Evolutionary conservation across 2,888 invertebrate genomes (phyloP), one percentile per base, ranked within the genome.

Genomic region (Rhogogaster chlorosoma): DNA sequence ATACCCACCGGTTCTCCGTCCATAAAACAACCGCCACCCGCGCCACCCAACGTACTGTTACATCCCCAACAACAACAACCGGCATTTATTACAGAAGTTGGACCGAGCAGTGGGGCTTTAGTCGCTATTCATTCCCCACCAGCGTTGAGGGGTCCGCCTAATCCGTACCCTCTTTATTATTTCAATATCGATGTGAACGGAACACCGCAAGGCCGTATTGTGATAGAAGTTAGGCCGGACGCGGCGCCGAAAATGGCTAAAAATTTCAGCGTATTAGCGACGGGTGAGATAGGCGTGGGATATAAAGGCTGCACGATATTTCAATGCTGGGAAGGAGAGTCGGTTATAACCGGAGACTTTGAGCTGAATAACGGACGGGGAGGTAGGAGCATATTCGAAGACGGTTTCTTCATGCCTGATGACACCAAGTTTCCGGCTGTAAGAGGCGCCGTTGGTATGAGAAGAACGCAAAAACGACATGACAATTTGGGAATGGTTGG

Each of bases 281-380:
- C 96, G 12, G 96, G 97, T 77, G 97, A 97, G 90, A 94, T 96
- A 49, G 97, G 97, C 38, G 95, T 96, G 89, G 96, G 97, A 73
- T 97, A 97, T 93, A 96, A 96, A 89, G 97, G 97, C 64, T 97
- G 97, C 93, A 95, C 96, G 89, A 96, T 97, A 89, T 97, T 97
- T 93, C 97, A 97, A 92, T 97, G 97, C 91, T 97, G 97, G 97
- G 96, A 96, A 90, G 96, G 96, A 87, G 97, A 97, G 92, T 97
- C 97, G 92, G 96, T 97, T 77, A 97, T 97, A 88, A 96, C 96
- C 22, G 97, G 97, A 29, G 97, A 97, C 93, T 97, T 97, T 93
- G 97, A 97, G 93, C 93, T 96, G 88, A 97, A 97, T 93, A 97
- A 97, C 92, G 97, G 97, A 0, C 95, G 97, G 83, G 97, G 97